Evolutionary conservation across 2,113 vertebrate species (phyloP).

Genomic region (Tinamus guttatus): DNA sequence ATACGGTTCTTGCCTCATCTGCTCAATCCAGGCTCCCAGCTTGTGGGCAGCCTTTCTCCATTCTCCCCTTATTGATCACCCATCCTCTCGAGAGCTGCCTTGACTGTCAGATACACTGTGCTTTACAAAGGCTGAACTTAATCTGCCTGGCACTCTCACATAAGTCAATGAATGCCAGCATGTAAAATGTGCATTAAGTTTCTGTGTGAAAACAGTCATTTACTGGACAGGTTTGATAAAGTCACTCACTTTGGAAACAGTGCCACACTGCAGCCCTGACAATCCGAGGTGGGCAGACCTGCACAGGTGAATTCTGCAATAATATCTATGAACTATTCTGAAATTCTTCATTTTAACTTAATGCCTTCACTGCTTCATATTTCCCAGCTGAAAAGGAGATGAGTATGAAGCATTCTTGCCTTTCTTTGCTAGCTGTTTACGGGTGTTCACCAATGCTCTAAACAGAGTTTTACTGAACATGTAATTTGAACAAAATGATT

Average conservation of each 20-base stretch:
- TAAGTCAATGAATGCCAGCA: accelerated
- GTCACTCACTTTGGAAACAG: accelerated
- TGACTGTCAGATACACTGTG: not conserved
- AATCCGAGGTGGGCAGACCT: not conserved
- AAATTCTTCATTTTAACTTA: not conserved
- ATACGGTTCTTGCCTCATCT: not conserved
- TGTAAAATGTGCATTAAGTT: not conserved
- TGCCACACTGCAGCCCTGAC: accelerated
- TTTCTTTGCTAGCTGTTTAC: not conserved
- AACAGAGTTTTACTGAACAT: not conserved
- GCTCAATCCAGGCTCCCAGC: not conserved
- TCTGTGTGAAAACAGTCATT: not conserved
- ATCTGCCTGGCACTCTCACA: not conserved
- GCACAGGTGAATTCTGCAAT: not conserved
- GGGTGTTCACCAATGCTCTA: not conserved
- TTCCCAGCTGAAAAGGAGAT: accelerated
- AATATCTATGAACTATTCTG: not conserved
- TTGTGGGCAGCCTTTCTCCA: not conserved
- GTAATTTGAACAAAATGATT: not conserved
- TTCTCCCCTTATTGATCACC: not conserved
- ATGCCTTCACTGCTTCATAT: not conserved
- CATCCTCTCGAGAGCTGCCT: not conserved
- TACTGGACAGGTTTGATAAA: not conserved
- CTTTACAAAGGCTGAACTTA: not conserved
- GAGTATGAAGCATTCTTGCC: not conserved